Conservation (phyloP, 2,113 vertebrate species). For the Pyxicephalus adspersus region DNA sequence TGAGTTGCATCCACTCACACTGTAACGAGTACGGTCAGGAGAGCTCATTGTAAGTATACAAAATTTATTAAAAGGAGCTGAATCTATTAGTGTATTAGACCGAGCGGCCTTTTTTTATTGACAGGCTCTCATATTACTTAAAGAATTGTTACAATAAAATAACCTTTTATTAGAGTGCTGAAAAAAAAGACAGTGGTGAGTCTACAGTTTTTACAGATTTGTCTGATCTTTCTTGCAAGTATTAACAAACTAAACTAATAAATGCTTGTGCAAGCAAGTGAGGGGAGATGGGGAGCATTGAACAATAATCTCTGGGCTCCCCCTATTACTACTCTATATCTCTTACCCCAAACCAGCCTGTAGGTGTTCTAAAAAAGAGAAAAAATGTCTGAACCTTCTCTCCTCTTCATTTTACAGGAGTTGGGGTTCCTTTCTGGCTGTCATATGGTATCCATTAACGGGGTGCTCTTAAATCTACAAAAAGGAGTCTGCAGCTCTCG, state of each 20-base stretch:
- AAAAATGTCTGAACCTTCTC: no score
- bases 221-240: neutral
- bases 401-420: no score
- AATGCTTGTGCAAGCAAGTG: no score
- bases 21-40: conserved; percentile 44
- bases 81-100: conserved; percentile 42
- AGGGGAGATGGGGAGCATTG: no score
- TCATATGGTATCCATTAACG: no score
- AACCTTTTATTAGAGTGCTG: conserved; percentile 19
- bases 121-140: conserved; percentile 30
- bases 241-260: neutral
- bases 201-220: neutral
- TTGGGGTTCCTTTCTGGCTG: no score
- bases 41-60: conserved; percentile 42
- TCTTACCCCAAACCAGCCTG: no score
- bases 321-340: no score
- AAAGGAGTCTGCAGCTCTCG: no score
- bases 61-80: conserved; percentile 45
- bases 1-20: conserved; percentile 60
- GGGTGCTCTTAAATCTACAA: no score
- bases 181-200: neutral
- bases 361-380: no score
- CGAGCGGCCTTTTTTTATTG: conserved; percentile 33
- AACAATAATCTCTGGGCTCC: no score
- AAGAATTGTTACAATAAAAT: conserved; percentile 42